Conservation (phyloP, 2,113 vertebrate species). For the Aegithalos caudatus region DNA sequence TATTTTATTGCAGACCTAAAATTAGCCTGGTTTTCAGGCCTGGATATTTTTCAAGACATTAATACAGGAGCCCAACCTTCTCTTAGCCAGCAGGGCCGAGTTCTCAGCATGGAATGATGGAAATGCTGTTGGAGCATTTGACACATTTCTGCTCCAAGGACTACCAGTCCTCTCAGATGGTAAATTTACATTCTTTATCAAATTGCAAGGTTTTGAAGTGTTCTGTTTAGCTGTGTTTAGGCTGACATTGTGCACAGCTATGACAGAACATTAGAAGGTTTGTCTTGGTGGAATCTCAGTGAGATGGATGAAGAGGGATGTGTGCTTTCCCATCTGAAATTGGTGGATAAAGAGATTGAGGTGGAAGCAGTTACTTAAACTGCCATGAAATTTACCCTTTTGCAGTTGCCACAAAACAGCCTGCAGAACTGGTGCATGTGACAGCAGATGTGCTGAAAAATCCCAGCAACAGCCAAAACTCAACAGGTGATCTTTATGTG, state of each 20-base stretch:
- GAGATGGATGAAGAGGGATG: not conserved
- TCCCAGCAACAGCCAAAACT: not conserved
- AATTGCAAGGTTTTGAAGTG: not conserved
- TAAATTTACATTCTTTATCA: not conserved
- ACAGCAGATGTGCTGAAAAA: not conserved
- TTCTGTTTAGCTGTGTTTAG: not conserved
- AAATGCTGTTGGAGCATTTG: not conserved
- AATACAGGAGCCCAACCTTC: not conserved
- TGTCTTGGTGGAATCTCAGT: not conserved
- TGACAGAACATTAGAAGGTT: not conserved
- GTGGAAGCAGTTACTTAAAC: not conserved
- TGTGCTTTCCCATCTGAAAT: not conserved
- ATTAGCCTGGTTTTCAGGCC: slow-evolving; percentile 19
- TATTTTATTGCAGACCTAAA: slow-evolving; percentile 44
- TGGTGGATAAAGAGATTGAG: not conserved
- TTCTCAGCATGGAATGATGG: not conserved
- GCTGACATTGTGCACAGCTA: not conserved
- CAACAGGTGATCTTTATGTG: not conserved
- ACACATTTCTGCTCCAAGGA: not conserved
- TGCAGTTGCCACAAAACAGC: not conserved
- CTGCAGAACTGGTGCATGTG: not conserved
- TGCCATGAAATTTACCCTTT: not conserved
- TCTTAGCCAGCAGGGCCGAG: not conserved
- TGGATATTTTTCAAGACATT: not conserved
- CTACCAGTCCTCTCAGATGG: not conserved